Conservation (phyloP, 2,888 invertebrate species). For the Drosophila birchii region DNA sequence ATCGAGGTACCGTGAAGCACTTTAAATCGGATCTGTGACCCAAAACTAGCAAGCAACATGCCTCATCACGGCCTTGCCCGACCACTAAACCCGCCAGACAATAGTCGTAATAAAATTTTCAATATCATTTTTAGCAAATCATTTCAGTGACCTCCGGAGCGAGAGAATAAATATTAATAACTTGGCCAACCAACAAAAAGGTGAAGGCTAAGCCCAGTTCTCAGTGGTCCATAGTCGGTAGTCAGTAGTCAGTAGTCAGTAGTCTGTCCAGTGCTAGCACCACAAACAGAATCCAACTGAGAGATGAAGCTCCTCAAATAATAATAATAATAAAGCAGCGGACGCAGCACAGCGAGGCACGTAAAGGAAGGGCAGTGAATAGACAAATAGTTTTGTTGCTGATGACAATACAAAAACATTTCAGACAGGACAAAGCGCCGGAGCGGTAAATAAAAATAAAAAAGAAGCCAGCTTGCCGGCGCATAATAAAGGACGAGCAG, state of each 20-base stretch:
- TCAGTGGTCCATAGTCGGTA: neutral
- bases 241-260: neutral
- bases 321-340: slow-evolving; percentile 59
- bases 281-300: slow-evolving; percentile 42
- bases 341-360: slow-evolving; percentile 38
- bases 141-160: slow-evolving; percentile 66
- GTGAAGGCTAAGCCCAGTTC: slow-evolving; percentile 70
- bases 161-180: slow-evolving; percentile 78
- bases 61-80: slow-evolving; percentile 15
- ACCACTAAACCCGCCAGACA: slow-evolving; percentile 46
- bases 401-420: slow-evolving; percentile 79
- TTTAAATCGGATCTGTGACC: slow-evolving; percentile 26
- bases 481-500: slow-evolving; percentile 59
- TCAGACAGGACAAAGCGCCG: slow-evolving; percentile 64
- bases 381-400: slow-evolving; percentile 77
- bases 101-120: slow-evolving; percentile 66
- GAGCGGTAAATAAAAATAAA: slow-evolving; percentile 62
- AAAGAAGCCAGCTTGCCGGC: slow-evolving; percentile 40
- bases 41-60: slow-evolving; percentile 24
- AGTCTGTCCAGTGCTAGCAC: slow-evolving; percentile 5
- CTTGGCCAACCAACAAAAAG: slow-evolving; percentile 68
- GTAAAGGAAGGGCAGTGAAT: slow-evolving; percentile 71
- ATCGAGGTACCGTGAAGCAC: neutral
- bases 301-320: slow-evolving; percentile 65
- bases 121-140: slow-evolving; percentile 79